A percentile compares a stretch with the other conserved stretches of the same genome.
Evolutionary conservation across 2,888 invertebrate genomes (phyloP).

Genomic region (Onchidella celtica): DNA sequence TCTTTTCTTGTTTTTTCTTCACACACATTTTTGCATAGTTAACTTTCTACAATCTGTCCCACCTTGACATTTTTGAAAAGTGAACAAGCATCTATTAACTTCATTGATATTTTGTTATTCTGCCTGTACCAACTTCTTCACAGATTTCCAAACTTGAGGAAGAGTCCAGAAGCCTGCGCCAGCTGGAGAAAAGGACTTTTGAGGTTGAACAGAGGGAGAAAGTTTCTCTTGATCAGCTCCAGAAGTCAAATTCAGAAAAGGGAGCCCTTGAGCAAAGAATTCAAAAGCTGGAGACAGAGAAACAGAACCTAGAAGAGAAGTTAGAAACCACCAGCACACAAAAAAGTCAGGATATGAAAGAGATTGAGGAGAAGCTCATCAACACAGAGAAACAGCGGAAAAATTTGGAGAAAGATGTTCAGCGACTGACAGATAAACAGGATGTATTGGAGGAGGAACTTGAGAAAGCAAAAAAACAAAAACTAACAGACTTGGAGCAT

Average conservation of each 20-base stretch:
- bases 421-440: constrained; percentile 6
- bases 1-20: no score
- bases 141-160: constrained; percentile 37
- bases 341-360: background rate
- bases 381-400: constrained; percentile 12
- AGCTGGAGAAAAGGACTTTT: background rate
- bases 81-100: no score
- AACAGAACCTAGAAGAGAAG: constrained; percentile 2
- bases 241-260: constrained; percentile 22
- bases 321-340: background rate
- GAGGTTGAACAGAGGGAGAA: constrained; percentile 19
- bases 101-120: no score
- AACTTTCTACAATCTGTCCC: no score
- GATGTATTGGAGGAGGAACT: background rate
- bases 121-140: no score
- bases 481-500: background rate
- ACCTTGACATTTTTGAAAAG: no score
- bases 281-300: constrained; percentile 29
- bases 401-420: constrained; percentile 10
- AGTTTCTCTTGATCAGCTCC: constrained; percentile 10
- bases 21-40: no score
- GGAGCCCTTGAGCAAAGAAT: constrained; percentile 3
- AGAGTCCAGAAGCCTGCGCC: constrained; percentile 2
- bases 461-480: constrained; percentile 3
- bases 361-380: constrained; percentile 11